Percentiles rank a stretch among this genome's conserved stretches.
These are phyloP conservation scores for Leptinotarsa haldemani DNA, from an alignment of 2,888 invertebrate genomes.

Conservation along the genomic window DNA sequence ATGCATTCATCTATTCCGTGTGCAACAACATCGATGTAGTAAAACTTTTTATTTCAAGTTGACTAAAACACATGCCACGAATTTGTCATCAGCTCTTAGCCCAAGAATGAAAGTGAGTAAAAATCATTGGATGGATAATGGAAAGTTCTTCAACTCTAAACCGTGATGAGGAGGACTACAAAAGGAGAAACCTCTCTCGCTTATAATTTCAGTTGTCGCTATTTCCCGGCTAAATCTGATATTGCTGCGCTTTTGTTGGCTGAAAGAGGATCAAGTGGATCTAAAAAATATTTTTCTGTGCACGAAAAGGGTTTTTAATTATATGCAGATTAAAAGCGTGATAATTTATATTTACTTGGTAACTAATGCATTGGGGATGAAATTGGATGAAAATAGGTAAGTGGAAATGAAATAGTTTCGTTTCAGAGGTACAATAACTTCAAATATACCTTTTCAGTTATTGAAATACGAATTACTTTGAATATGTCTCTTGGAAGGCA, in stretches of 20 bases:
- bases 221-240: conserved; percentile 24
- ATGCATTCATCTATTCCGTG: too few relatives aligned
- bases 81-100: too few relatives aligned
- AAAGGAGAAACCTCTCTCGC: conserved; percentile 23
- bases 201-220: conserved; percentile 31
- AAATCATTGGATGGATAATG: background rate
- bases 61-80: too few relatives aligned
- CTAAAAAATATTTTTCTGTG: conserved; percentile 29
- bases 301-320: conserved; percentile 30
- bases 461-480: too few relatives aligned
- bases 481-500: too few relatives aligned
- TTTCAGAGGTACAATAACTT: background rate
- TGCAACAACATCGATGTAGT: too few relatives aligned
- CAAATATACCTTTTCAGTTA: too few relatives aligned
- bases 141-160: background rate
- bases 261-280: conserved; percentile 34
- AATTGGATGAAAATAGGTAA: background rate
- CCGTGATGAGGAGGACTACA: background rate
- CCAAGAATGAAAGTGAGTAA: too few relatives aligned
- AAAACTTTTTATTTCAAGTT: too few relatives aligned
- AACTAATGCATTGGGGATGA: background rate
- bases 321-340: conserved; percentile 23
- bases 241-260: conserved; percentile 30
- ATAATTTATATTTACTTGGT: conserved; percentile 27
- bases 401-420: background rate